phyloP scores from a whole-genome alignment of 2,888 invertebrate genomes.

The Cephus sareptanus region DNA sequence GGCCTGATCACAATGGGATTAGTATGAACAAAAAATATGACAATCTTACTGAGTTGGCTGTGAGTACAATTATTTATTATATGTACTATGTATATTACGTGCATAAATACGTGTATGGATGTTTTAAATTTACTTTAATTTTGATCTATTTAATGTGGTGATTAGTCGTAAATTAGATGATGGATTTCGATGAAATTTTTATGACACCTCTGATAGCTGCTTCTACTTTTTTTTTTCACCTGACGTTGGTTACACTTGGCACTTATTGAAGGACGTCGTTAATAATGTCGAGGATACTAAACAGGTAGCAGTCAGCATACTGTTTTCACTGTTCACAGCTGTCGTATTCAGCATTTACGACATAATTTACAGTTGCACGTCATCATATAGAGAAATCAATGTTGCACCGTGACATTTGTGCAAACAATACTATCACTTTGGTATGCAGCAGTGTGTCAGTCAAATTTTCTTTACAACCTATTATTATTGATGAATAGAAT shows the following conservation, averaged over 20 bases:
- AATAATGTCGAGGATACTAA: constrained; percentile 44
- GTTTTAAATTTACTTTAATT: background rate
- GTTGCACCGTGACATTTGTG: background rate
- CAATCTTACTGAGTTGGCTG: background rate
- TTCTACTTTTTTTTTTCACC: background rate
- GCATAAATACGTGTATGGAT: background rate
- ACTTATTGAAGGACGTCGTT: constrained; percentile 33
- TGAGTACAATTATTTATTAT: background rate
- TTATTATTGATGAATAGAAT: background rate
- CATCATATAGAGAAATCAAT: background rate
- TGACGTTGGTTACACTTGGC: background rate
- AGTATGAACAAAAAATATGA: background rate
- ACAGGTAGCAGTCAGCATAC: background rate
- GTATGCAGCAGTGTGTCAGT: background rate
- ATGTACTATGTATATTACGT: background rate
- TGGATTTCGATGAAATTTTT: background rate
- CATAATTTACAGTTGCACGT: background rate
- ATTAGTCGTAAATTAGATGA: background rate
- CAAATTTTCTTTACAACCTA: background rate
- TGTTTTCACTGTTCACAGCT: background rate
- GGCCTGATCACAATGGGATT: background rate
- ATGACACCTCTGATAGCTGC: background rate
- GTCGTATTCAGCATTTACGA: background rate
- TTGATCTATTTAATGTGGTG: background rate
- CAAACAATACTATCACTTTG: background rate